Evolutionary conservation across 2,113 vertebrate genomes (phyloP), one percentile per base, ranked within the genome.

Genomic region (Paracanthobrama guichenoti): DNA sequence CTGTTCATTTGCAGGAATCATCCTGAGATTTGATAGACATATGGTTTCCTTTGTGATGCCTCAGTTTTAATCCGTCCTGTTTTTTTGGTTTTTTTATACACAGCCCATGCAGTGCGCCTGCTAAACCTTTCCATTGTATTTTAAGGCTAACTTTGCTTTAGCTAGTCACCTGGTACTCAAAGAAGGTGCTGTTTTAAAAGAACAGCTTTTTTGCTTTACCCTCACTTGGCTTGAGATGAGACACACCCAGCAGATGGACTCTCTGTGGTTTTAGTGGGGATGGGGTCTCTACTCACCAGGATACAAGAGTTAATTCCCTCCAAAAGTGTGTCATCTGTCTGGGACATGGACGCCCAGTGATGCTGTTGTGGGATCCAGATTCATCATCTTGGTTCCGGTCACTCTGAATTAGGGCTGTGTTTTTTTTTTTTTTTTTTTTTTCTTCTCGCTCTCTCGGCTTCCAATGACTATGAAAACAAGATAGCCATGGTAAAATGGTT

Each of bases 261-360:
- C 88, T 86, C 79, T 79, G 85, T 69, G 88, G 84, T 87, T 53
- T n/a, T 0, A 24, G 59, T 60, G 31, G 50, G 81, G 6, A 62
- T 73, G 81, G 22, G 31, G 59, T 79, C 44, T 74, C 59, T 14
- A 39, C 74, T 81, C 66, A 66, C 26, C 88, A 87, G 82, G 75
- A 82, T 67, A 35, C 87, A 69, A n/a, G 87, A 82, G 87, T 91
- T 90, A 90, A 90, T 84, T 55, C 42, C 76, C 66, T 62, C 86
- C 82, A 79, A n/a, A 92, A 91, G 87, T 91, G 89, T 91, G 88
- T 92, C 91, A 92, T 78, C 88, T 89, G 89, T 90, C 89, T 89
- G 83, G 88, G 91, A 86, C 87, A 90, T 85, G 85, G 85, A 83
- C 88, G 87, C 88, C 88, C 53, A 48, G 22, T 55, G 24, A 66